Evolutionary conservation across 2,113 vertebrate genomes (phyloP), one percentile per base, ranked within the genome.

Genomic region (Rhinolophus sinicus): DNA sequence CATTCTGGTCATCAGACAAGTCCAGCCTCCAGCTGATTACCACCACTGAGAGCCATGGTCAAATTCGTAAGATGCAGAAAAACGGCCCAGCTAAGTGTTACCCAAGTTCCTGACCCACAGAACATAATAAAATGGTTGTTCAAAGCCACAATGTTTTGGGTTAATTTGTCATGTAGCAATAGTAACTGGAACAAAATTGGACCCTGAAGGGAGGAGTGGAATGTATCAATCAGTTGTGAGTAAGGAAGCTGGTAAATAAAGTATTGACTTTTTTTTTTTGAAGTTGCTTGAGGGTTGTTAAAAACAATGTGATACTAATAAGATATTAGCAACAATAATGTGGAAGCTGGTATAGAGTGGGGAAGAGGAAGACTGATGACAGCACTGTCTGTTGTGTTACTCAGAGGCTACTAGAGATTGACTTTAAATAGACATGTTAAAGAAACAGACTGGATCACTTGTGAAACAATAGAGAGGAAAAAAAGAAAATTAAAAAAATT

Each of bases 191-290:
- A 47, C 52, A 75, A 73, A 89, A 33, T 11, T 73, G 38, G 75
- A 91, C 30, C 26, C 64, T 90, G 69, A 94, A 72, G 60, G 64
- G 67, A 76, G 18, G 33, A 50, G 21, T 84, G 28, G 73, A 30
- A 35, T 81, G 0, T 44, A 54, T 60, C 47, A 70, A 58, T 73
- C 26, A 60, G 56, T 44, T 35, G 52, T 21, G 44, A 72, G n/a
- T 70, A 85, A 93, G n/a, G 67, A 90, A 75, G 3, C 33, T 88
- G 56, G 47, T 81, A n/a, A 88, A 70, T 33, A 94, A 56, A 85
- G 15, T 93, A 60, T 4, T 82, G 60, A 83, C 56, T 72, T 80
- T 62, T 60, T 33, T 10, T 93, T 82, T 75, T 18, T 8, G 15
- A 60, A 67, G 22, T 81, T 90, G 65, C 64, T 8, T 93, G 64